Evolutionary conservation across 2,113 vertebrate genomes (phyloP).

Genomic region (Pipra filicauda): DNA sequence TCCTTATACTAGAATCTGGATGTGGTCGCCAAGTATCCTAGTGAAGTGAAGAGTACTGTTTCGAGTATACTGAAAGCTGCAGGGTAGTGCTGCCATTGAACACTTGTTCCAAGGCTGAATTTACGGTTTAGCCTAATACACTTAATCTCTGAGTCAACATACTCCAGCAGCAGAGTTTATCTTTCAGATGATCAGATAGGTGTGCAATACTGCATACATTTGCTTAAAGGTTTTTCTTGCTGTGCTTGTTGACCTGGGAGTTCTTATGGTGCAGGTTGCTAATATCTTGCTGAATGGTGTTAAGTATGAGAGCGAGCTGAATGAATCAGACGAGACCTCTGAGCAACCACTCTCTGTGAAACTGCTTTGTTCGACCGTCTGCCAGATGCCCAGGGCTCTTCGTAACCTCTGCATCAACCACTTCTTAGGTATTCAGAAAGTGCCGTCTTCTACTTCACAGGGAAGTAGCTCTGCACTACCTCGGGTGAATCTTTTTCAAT

Average conservation of each 20-base stretch:
- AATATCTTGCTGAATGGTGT: slow-evolving; percentile 94
- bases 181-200: not conserved
- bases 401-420: slow-evolving; percentile 96
- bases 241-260: slow-evolving; percentile 24
- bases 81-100: not conserved
- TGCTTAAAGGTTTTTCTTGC: not conserved
- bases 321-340: slow-evolving; percentile 73
- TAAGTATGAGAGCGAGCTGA: slow-evolving; percentile 92
- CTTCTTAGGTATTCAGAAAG: slow-evolving; percentile 85
- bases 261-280: slow-evolving; percentile 82
- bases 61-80: not conserved
- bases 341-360: slow-evolving; percentile 88
- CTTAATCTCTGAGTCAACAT: not conserved
- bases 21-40: not conserved
- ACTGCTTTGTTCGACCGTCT: slow-evolving; percentile 90
- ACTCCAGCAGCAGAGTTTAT: not conserved
- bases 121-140: not conserved
- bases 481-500: not conserved
- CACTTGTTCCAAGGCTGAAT: not conserved
- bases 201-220: not conserved
- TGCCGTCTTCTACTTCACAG: fast-evolving
- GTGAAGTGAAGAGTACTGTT: not conserved
- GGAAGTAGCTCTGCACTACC: not conserved
- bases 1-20: not conserved
- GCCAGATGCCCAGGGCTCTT: slow-evolving; percentile 91